Conservation (phyloP, 2,888 invertebrate genomes). For the Thymelicus sylvestris region DNA sequence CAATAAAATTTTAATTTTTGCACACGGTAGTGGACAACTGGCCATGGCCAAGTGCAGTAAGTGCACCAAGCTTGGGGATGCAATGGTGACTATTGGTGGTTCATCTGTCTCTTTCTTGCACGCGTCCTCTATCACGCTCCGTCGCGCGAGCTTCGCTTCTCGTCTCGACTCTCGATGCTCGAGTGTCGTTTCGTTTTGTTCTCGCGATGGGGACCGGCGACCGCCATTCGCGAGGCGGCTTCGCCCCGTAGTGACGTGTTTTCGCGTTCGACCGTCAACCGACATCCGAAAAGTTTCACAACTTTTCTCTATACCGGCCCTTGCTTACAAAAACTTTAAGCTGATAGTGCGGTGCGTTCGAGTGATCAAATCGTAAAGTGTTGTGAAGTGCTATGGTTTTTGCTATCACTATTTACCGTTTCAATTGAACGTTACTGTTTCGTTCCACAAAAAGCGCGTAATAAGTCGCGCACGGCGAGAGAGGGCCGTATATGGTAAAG, state of each 20-base stretch:
- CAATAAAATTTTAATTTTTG: conserved; percentile 40
- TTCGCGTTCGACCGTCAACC: conserved; percentile 55
- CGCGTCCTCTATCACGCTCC: conserved; percentile 47
- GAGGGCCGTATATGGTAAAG: conserved; percentile 76
- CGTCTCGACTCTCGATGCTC: conserved; percentile 42
- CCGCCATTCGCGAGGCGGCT: conserved; percentile 69
- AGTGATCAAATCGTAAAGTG: conserved; percentile 54
- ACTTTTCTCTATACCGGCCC: conserved; percentile 69
- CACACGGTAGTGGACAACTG: conserved; percentile 37
- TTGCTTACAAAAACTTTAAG: conserved; percentile 58
- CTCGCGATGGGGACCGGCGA: conserved; percentile 45
- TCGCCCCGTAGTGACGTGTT: conserved; percentile 61
- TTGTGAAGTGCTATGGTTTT: conserved; percentile 71
- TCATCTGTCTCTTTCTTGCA: conserved; percentile 50
- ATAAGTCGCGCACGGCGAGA: conserved; percentile 67
- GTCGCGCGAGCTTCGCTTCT: conserved; percentile 61
- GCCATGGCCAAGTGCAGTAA: too few species aligned
- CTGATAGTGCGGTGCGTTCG: conserved; percentile 67
- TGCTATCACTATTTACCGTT: conserved; percentile 76
- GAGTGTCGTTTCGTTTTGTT: conserved; percentile 50
- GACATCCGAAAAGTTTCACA: conserved; percentile 76
- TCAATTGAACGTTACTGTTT: conserved; percentile 81
- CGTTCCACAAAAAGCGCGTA: conserved; percentile 75
- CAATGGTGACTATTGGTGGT: conserved; percentile 48
- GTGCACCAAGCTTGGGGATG: conserved; percentile 8